Percentiles rank a stretch among this genome's conserved stretches.
phyloP scores from a whole-genome alignment of 2,888 invertebrate genomes.

The Julus scandinavius region DNA sequence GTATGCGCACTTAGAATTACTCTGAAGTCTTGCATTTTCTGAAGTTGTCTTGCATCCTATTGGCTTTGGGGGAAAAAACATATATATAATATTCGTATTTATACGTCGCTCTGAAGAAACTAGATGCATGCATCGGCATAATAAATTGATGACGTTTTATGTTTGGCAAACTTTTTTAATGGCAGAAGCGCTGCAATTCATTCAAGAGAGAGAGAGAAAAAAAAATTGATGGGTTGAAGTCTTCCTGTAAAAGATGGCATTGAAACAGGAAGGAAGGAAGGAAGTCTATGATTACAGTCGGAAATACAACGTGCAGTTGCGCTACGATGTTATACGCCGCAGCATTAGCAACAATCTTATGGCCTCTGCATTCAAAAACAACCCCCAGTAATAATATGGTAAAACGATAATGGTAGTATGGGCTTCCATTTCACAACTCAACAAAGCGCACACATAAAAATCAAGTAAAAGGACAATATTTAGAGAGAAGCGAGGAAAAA shows the following conservation, averaged over 20 bases:
- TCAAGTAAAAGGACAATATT: constrained; percentile 25
- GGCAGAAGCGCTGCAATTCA: constrained; percentile 33
- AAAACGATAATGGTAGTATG: constrained; percentile 1
- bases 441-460: neutral
- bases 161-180: constrained; percentile 27
- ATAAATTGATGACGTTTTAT: constrained; percentile 42
- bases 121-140: constrained; percentile 17
- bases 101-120: neutral
- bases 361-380: constrained; percentile 27
- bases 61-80: neutral
- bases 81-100: constrained; percentile 21
- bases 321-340: constrained; percentile 20
- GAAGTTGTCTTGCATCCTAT: neutral
- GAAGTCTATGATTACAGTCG: constrained; percentile 52
- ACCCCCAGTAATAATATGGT: constrained; percentile 1
- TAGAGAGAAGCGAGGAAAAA: constrained; percentile 19
- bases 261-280: constrained; percentile 45
- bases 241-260: constrained; percentile 21
- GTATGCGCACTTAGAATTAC: neutral
- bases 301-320: constrained; percentile 39
- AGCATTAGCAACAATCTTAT: constrained; percentile 13
- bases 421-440: constrained; percentile 9
- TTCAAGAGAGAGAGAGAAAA: neutral
- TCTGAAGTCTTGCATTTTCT: neutral
- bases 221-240: constrained; percentile 33